Percentiles rank a stretch among this genome's conserved stretches.
phyloP scores from a whole-genome alignment of 2,113 vertebrate genomes.

The Crotalus tigris region DNA sequence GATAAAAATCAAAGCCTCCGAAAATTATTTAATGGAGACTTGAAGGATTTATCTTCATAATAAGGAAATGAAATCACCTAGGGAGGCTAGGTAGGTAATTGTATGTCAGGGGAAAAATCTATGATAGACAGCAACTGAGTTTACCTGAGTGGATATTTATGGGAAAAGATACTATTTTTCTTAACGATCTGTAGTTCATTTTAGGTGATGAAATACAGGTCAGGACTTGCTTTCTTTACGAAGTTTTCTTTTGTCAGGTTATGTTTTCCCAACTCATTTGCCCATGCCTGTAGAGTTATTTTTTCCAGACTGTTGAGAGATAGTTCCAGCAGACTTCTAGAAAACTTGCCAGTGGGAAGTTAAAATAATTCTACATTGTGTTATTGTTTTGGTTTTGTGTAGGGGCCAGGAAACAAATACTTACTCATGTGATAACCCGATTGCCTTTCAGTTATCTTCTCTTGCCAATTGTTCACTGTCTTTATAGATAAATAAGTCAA shows the following conservation, averaged over 20 bases:
- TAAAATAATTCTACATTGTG: fast-evolving
- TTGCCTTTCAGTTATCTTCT: slow-evolving; percentile 29
- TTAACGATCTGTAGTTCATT: slow-evolving; percentile 34
- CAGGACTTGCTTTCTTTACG: slow-evolving; percentile 47
- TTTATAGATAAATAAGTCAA: background rate
- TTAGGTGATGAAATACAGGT: slow-evolving; percentile 49
- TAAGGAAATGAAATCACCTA: background rate
- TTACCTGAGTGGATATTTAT: background rate
- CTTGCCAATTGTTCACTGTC: slow-evolving; percentile 3
- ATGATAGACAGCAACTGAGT: background rate
- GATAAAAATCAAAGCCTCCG: background rate
- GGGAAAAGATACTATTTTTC: background rate
- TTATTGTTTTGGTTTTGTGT: background rate
- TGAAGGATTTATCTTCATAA: background rate
- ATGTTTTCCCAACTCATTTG: slow-evolving; percentile 46
- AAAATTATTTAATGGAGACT: background rate
- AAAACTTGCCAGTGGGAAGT: slow-evolving; percentile 58
- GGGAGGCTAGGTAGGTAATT: background rate
- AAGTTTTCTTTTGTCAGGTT: slow-evolving; percentile 43
- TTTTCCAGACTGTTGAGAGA: slow-evolving; percentile 44
- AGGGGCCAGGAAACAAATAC: background rate
- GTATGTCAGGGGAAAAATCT: background rate
- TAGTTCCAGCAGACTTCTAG: slow-evolving; percentile 29
- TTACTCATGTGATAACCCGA: background rate
- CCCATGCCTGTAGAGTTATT: slow-evolving; percentile 56